A percentile compares a stretch with the other conserved stretches of the same genome.
Conservation (phyloP, 2,888 invertebrate species). For the Philhelius pedissequus region DNA sequence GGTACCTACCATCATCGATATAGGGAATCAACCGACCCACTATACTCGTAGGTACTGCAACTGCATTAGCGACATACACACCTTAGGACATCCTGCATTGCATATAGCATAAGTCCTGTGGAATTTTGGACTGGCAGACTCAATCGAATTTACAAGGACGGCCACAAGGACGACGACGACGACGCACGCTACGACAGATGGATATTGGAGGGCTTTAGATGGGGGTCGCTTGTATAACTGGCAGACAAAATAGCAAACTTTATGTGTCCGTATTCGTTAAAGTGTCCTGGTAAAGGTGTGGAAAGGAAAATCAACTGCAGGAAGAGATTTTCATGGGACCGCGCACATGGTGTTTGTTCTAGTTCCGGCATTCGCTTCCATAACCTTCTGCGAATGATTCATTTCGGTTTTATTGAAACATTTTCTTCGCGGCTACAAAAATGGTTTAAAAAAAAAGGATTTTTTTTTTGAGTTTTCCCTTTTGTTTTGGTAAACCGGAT, state of each 20-base stretch:
- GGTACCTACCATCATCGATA: slow-evolving; percentile 40
- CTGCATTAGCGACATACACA: slow-evolving; percentile 15
- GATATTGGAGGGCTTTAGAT: not conserved
- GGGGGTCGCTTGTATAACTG: not conserved
- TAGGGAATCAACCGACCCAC: slow-evolving; percentile 40
- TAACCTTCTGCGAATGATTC: slow-evolving; percentile 34
- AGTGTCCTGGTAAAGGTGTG: slow-evolving; percentile 19
- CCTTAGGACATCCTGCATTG: slow-evolving; percentile 44
- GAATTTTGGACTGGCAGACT: slow-evolving; percentile 43
- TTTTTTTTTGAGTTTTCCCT: not conserved
- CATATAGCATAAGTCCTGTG: slow-evolving; percentile 47
- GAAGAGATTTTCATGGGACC: slow-evolving; percentile 55
- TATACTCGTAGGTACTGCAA: not conserved
- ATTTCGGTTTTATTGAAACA: slow-evolving; percentile 57
- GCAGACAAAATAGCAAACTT: slow-evolving; percentile 38
- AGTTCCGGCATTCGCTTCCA: slow-evolving; percentile 29
- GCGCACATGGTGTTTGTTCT: slow-evolving; percentile 56
- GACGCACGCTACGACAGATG: not conserved
- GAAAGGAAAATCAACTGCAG: slow-evolving; percentile 43
- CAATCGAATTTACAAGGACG: slow-evolving; percentile 29
- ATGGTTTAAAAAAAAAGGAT: not conserved
- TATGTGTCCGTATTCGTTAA: slow-evolving; percentile 7
- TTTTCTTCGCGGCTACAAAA: slow-evolving; percentile 63
- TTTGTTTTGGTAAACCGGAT: slow-evolving; percentile 42
- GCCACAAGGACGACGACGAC: not conserved